phyloP scores from a whole-genome alignment of 2,797 vertebrate species.

The Gobionotothen gibberifrons region DNA sequence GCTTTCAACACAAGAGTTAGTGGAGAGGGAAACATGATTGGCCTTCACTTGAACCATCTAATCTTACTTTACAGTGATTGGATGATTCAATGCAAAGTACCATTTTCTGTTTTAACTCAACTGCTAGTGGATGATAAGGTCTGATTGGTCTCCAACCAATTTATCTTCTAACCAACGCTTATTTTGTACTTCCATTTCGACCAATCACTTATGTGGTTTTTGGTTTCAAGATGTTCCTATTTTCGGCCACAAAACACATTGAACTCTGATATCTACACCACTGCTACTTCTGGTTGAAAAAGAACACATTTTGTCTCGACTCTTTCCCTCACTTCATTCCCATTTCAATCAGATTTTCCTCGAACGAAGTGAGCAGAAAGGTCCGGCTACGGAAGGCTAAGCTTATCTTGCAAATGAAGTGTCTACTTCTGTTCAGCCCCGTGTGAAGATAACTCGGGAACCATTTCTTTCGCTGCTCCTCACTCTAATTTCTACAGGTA shows the following conservation, averaged over 20 bases:
- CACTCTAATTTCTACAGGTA: constrained; percentile 50
- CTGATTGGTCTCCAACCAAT: constrained; percentile 4
- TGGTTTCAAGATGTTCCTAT: neutral
- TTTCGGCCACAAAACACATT: constrained; percentile 6
- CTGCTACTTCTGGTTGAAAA: too few relatives aligned
- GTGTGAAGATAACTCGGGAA: constrained; percentile 43
- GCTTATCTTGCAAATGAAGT: constrained; percentile 60
- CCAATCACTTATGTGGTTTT: constrained; percentile 15
- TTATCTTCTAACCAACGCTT: neutral
- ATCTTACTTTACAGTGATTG: constrained; percentile 30
- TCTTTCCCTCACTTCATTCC: constrained; percentile 6
- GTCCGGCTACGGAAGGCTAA: constrained; percentile 32
- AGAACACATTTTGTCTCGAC: too few relatives aligned
- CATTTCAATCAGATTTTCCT: constrained; percentile 10
- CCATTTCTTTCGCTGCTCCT: constrained; percentile 34
- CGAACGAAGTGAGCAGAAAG: constrained; percentile 28
- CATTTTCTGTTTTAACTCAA: constrained; percentile 9
- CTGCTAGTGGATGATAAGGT: constrained; percentile 16
- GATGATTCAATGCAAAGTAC: constrained; percentile 25
- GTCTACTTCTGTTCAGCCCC: constrained; percentile 22
- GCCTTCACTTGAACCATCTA: constrained; percentile 42
- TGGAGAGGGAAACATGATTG: constrained; percentile 38
- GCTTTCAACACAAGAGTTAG: neutral
- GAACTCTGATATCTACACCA: neutral
- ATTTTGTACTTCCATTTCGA: constrained; percentile 15